Evolutionary conservation across 2,888 invertebrate genomes (phyloP).

Genomic region (Cantharis lateralis): DNA sequence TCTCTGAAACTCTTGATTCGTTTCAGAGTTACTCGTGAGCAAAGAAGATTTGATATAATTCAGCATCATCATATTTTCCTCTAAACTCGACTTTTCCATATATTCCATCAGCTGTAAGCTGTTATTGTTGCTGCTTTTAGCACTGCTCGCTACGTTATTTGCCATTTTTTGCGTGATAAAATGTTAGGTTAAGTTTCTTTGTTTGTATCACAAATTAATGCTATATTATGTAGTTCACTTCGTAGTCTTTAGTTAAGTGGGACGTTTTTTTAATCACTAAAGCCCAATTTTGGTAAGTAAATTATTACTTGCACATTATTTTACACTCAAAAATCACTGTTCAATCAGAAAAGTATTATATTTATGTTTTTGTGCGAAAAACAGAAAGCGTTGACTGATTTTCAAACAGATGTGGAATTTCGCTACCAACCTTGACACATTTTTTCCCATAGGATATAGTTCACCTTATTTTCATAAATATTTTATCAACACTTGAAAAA

Average conservation of each 20-base stretch:
- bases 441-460: neutral
- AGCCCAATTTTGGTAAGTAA: neutral
- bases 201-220: neutral
- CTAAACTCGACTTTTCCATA: neutral
- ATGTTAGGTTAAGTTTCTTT: neutral
- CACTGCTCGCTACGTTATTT: slow-evolving; percentile 6
- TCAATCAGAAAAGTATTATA: neutral
- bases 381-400: neutral
- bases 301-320: neutral
- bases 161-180: neutral
- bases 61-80: neutral
- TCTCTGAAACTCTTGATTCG: neutral
- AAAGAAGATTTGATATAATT: neutral
- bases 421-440: neutral
- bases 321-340: neutral
- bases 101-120: neutral
- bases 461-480: neutral
- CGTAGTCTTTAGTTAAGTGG: neutral
- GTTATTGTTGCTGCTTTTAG: neutral
- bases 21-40: neutral
- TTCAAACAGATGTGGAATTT: neutral
- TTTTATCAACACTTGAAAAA: neutral
- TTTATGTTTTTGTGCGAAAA: neutral
- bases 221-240: neutral
- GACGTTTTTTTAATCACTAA: neutral